These are phyloP conservation scores for Gonioctena quinquepunctata DNA, from an alignment of 1,140 invertebrate genomes.

Conservation along the genomic window DNA sequence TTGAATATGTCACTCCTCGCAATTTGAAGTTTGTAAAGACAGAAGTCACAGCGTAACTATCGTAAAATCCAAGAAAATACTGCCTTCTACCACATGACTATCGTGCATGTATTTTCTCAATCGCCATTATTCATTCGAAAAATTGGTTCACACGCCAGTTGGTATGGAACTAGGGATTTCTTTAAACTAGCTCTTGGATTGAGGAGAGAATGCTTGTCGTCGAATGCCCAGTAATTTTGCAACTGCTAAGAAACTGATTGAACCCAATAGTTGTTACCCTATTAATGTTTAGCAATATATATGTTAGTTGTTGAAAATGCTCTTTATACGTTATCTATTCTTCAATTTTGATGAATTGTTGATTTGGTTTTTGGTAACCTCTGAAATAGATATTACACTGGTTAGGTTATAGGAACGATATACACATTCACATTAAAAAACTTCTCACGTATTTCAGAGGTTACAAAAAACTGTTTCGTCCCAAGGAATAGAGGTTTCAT, in stretches of 20 bases:
- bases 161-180: too few relatives aligned
- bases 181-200: too few relatives aligned
- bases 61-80: too few relatives aligned
- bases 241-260: background rate
- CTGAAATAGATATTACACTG: background rate
- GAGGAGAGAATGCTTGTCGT: too few relatives aligned
- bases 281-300: constrained; percentile 45
- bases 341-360: constrained; percentile 28
- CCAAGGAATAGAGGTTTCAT: background rate
- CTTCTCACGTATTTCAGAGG: constrained; percentile 8
- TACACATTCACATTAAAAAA: constrained; percentile 18
- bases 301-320: constrained; percentile 39
- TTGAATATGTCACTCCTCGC: too few relatives aligned
- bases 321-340: constrained; percentile 32
- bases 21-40: too few relatives aligned
- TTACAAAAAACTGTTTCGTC: background rate
- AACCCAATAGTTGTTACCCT: constrained; percentile 34
- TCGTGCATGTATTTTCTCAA: too few relatives aligned
- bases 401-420: constrained; percentile 14
- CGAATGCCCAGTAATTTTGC: background rate
- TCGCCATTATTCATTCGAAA: too few relatives aligned
- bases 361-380: constrained; percentile 3
- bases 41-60: too few relatives aligned
- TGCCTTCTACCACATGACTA: too few relatives aligned
- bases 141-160: too few relatives aligned